These are phyloP conservation scores for Oncorhynchus gorbuscha DNA, from an alignment of 2,113 vertebrate species.

Conservation along the genomic window DNA sequence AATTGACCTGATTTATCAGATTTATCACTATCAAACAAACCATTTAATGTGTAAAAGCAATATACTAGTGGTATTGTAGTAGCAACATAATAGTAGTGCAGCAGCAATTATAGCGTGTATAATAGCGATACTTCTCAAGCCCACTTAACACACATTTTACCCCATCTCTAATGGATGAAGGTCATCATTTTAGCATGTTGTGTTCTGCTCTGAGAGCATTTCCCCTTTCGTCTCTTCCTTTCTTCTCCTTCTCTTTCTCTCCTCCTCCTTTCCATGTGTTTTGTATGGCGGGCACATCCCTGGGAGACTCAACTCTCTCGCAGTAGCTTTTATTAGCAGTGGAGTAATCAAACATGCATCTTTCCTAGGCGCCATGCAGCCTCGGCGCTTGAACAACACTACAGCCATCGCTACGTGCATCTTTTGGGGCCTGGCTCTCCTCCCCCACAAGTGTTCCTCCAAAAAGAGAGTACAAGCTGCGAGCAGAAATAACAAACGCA, in stretches of 20 bases:
- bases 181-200: too few relatives aligned
- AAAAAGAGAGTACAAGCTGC: background rate
- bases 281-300: background rate
- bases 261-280: background rate
- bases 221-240: background rate
- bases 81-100: too few relatives aligned
- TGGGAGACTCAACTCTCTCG: background rate
- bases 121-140: too few relatives aligned
- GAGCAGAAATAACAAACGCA: background rate
- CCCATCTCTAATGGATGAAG: too few relatives aligned
- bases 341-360: constrained; percentile 23
- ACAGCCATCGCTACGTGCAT: background rate
- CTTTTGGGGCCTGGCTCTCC: background rate
- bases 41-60: too few relatives aligned
- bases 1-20: too few relatives aligned
- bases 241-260: background rate
- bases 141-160: too few relatives aligned
- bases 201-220: too few relatives aligned
- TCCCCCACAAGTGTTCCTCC: background rate
- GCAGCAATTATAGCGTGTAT: too few relatives aligned
- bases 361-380: constrained; percentile 4
- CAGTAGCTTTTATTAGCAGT: constrained; percentile 24
- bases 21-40: too few relatives aligned
- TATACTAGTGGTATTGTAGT: too few relatives aligned
- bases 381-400: constrained; percentile 13